Evolutionary conservation across 2,888 invertebrate species (phyloP).

Genomic region (Polietes domitor): DNA sequence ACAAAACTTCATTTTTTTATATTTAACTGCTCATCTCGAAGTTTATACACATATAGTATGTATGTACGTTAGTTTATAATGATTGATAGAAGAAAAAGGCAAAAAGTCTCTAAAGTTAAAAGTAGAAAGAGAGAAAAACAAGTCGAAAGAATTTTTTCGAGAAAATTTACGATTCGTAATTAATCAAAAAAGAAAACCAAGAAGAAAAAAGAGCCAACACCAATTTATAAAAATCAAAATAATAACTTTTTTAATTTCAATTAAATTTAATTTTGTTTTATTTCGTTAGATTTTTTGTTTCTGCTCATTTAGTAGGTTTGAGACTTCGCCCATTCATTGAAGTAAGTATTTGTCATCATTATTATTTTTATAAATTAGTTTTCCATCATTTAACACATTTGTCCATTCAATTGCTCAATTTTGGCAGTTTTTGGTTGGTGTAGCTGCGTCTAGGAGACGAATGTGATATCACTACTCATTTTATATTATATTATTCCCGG

Average conservation of each 20-base stretch:
- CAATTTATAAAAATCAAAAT: slow-evolving; percentile 44
- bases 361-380: too few relatives aligned
- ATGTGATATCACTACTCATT: too few relatives aligned
- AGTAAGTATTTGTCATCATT: slow-evolving; percentile 12
- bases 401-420: too few relatives aligned
- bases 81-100: slow-evolving; percentile 13
- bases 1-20: slow-evolving; percentile 52
- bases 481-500: neutral
- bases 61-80: slow-evolving; percentile 35
- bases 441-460: too few relatives aligned
- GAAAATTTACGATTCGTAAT: slow-evolving; percentile 24
- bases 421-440: too few relatives aligned
- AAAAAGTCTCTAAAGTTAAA: neutral
- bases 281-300: too few relatives aligned
- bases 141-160: slow-evolving; percentile 19
- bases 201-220: slow-evolving; percentile 25
- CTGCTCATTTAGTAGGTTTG: too few relatives aligned
- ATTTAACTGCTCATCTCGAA: slow-evolving; percentile 58
- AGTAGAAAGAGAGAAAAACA: slow-evolving; percentile 4
- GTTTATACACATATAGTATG: slow-evolving; percentile 26
- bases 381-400: too few relatives aligned
- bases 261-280: slow-evolving; percentile 10
- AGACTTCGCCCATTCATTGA: too few relatives aligned
- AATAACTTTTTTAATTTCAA: slow-evolving; percentile 46
- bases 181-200: slow-evolving; percentile 11